Conservation (phyloP, 2,113 vertebrate genomes). For the Zosterops japonicus region DNA sequence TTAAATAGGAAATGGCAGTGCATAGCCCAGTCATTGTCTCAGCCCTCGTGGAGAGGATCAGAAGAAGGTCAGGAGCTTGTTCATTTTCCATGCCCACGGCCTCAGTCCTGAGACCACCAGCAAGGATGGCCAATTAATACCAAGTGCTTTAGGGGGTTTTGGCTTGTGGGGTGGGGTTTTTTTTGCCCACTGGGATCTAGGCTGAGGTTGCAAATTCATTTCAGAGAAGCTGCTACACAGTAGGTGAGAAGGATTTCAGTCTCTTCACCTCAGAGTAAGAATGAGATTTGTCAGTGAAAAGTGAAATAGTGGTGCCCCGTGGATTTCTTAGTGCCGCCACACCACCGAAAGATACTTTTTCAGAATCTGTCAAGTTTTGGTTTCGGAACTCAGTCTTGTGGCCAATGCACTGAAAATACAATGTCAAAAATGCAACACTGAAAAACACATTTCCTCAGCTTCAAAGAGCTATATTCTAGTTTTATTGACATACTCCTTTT, state of each 20-base stretch:
- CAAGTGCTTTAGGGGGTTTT: not conserved
- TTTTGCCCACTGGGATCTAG: not conserved
- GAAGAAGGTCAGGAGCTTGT: slow-evolving; percentile 60
- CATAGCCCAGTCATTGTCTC: slow-evolving; percentile 62
- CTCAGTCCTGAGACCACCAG: slow-evolving; percentile 53
- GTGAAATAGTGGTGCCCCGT: not conserved
- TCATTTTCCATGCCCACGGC: slow-evolving; percentile 43
- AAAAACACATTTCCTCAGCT: not conserved
- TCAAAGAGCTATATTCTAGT: not conserved
- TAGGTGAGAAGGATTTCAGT: not conserved
- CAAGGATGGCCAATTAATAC: slow-evolving; percentile 55
- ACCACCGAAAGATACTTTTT: not conserved
- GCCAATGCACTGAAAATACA: not conserved
- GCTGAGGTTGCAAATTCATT: not conserved
- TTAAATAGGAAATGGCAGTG: slow-evolving; percentile 65
- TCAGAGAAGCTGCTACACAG: not conserved
- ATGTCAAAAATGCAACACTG: not conserved
- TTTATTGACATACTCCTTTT: not conserved
- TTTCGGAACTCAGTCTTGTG: not conserved
- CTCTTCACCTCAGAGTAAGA: not conserved
- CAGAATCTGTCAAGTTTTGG: not conserved
- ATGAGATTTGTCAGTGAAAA: not conserved
- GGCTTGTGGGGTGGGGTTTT: not conserved
- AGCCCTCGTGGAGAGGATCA: slow-evolving; percentile 60
- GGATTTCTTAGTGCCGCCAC: not conserved